phyloP scores from a whole-genome alignment of 2,888 invertebrate genomes.

The Coenonympha arcania region DNA sequence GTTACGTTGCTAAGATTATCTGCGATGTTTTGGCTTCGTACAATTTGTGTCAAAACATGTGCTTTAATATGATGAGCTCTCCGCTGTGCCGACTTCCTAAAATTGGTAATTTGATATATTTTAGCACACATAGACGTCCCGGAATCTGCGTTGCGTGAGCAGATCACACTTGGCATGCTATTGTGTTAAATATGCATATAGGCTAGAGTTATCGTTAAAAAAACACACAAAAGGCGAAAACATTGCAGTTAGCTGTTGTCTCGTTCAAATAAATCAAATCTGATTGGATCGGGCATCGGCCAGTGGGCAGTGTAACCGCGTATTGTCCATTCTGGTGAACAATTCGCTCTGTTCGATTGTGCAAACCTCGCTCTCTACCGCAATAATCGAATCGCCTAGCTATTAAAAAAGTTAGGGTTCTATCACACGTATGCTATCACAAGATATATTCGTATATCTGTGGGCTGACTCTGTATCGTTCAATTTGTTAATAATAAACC shows the following conservation, averaged over 20 bases:
- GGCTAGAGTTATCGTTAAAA: not conserved
- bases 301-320: constrained; percentile 30
- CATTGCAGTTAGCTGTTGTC: constrained; percentile 6
- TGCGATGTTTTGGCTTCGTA: too few species aligned
- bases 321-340: constrained; percentile 8
- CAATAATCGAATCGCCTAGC: not conserved
- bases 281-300: constrained; percentile 20
- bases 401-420: not conserved
- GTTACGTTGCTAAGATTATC: too few species aligned
- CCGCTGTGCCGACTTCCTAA: too few species aligned
- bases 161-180: too few species aligned
- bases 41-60: too few species aligned
- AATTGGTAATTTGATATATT: too few species aligned
- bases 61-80: too few species aligned
- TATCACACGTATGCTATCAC: not conserved
- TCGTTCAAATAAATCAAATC: constrained; percentile 15
- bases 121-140: too few species aligned
- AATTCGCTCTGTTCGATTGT: constrained; percentile 10
- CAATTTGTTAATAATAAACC: too few species aligned
- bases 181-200: not conserved
- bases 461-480: too few species aligned
- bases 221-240: not conserved
- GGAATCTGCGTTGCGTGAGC: too few species aligned
- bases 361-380: not conserved
- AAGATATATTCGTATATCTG: not conserved